phyloP scores from a whole-genome alignment of 2,113 vertebrate genomes.

The Sapajus apella region DNA sequence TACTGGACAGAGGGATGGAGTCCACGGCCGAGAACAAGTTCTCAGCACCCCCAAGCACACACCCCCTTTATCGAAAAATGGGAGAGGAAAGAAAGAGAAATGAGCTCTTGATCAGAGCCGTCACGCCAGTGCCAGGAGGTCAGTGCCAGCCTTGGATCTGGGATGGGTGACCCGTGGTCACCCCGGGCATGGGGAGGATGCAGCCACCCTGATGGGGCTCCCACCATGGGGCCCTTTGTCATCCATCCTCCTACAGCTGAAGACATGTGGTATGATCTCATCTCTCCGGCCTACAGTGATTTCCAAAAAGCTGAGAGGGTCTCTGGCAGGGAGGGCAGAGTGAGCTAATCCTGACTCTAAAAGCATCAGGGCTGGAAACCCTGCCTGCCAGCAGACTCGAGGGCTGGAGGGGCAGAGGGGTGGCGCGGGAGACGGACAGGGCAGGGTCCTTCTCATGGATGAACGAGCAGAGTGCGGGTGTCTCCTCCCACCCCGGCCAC shows the following conservation, averaged over 20 bases:
- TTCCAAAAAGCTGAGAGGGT: not conserved
- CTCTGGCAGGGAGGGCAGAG: not conserved
- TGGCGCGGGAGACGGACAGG: not conserved
- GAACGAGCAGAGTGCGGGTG: accelerated
- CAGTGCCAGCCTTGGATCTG: not conserved
- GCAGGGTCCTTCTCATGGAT: not conserved
- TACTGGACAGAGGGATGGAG: not conserved
- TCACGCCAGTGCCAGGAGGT: accelerated
- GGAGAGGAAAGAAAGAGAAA: not conserved
- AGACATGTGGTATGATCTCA: not conserved
- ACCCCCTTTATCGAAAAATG: not conserved
- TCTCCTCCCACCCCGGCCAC: not conserved
- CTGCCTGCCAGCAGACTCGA: not conserved
- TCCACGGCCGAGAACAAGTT: not conserved
- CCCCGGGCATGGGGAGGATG: not conserved
- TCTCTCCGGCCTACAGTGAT: not conserved
- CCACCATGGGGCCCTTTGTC: not conserved
- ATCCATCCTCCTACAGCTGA: not conserved
- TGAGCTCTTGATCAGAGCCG: not conserved
- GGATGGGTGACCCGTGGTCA: no score
- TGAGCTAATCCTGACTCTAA: not conserved
- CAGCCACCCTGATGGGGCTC: not conserved
- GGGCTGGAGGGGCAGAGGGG: not conserved
- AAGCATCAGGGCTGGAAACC: not conserved
- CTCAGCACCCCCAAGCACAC: not conserved